Evolutionary conservation across 2,113 vertebrate species (phyloP).

Genomic region (Tragelaphus imberbis): DNA sequence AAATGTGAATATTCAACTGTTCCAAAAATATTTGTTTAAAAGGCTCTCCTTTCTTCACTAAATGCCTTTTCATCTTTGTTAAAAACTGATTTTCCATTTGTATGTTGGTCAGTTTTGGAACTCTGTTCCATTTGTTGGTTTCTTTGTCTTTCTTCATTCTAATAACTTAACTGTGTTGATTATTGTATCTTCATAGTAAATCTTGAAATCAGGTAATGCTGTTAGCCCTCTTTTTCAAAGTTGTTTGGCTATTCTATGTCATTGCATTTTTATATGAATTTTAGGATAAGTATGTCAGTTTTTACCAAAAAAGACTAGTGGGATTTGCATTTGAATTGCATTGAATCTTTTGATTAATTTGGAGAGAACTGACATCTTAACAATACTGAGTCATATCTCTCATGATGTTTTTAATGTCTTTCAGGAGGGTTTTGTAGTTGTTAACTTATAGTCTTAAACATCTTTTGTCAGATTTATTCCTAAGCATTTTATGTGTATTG

Average conservation of each 20-base stretch:
- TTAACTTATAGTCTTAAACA: neutral
- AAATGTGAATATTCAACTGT: neutral
- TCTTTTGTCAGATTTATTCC: neutral
- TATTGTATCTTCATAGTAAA: neutral
- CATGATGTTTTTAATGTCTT: neutral
- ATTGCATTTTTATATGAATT: neutral
- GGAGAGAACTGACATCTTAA: neutral
- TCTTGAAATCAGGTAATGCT: neutral
- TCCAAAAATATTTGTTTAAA: neutral
- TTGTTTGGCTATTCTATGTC: neutral
- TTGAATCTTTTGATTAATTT: neutral
- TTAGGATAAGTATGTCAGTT: constrained; percentile 16
- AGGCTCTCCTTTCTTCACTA: neutral
- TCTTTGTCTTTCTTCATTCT: neutral
- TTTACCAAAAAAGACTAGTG: neutral
- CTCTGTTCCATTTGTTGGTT: neutral
- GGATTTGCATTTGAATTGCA: neutral
- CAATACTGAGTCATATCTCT: neutral
- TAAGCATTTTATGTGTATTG: neutral
- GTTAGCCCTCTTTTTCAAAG: neutral
- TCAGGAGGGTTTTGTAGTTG: neutral
- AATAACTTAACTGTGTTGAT: neutral
- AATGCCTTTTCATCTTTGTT: neutral
- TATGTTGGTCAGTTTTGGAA: neutral
- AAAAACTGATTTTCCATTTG: neutral